Base-by-base conservation (phyloP, 35 echinoderm and acorn worm genomes). In the Hemicentrotus pulcherrimus region DNA sequence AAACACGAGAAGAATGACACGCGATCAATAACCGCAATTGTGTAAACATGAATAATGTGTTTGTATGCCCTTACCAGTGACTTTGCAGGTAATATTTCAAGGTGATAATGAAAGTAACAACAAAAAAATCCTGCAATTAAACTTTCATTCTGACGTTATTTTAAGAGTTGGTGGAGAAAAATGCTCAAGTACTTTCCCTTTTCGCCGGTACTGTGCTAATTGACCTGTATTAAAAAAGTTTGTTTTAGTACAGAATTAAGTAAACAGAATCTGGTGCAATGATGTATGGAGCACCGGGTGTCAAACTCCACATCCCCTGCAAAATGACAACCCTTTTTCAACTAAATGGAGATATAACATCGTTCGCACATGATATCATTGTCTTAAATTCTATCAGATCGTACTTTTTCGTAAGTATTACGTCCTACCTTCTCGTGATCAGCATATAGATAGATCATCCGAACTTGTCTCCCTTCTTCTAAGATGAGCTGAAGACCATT, bases 361-460 rank as follows among this genome's bases (percentile, higher is more conserved):
- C n/a, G n/a, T n/a, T n/a, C n/a, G n/a, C n/a, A n/a, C n/a, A n/a
- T n/a, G n/a, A n/a, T n/a, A n/a, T n/a, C n/a, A n/a, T n/a, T n/a
- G n/a, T n/a, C n/a, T n/a, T n/a, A n/a, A n/a, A n/a, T n/a, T n/a
- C n/a, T n/a, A n/a, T n/a, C n/a, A n/a, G n/a, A n/a, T n/a, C n/a
- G n/a, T n/a, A n/a, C n/a, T n/a, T n/a, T n/a, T n/a, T n/a, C n/a
- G n/a, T n/a, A n/a, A n/a, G n/a, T n/a, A n/a, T n/a, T n/a, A n/a
- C 35, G 35, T 59, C 52, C 94, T 94, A 99, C 98, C 96, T 99
- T 96, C 32, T 95, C 94, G 22, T 86, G 55, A 28, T 99, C 97
- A 50, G 97, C 96, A 89, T 99, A 99, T 28, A 99, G 91, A 87
- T 99, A 99, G 9, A 99, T 97, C 31, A 98, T 94, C 31, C 98